Evolutionary conservation across 2,113 vertebrate species (phyloP).

Genomic region (Tichodroma muraria): DNA sequence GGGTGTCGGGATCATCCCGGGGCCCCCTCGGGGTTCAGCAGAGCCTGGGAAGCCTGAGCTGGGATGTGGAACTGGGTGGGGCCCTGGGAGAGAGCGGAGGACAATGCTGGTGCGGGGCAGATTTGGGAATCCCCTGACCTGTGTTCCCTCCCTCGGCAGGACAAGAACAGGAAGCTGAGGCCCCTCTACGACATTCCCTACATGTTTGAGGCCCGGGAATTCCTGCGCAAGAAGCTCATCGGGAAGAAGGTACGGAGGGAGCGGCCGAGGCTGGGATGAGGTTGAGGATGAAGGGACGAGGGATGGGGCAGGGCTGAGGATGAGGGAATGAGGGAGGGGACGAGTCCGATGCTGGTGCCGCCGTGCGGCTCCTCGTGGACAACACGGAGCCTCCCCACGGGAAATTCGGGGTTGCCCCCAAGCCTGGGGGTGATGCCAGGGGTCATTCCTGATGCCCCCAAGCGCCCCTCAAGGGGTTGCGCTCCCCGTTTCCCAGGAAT

Average conservation of each 20-base stretch:
- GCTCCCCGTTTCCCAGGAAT: background rate
- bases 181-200: constrained; percentile 98
- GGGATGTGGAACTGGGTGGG: fast-evolving
- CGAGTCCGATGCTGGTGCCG: fast-evolving
- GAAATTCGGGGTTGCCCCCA: fast-evolving
- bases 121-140: background rate
- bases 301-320: background rate
- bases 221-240: constrained; percentile 96
- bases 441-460: too few relatives aligned
- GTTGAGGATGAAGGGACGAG: background rate
- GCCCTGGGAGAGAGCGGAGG: too few relatives aligned
- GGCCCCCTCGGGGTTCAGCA: fast-evolving
- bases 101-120: fast-evolving
- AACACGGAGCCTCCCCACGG: fast-evolving
- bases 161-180: constrained; percentile 96
- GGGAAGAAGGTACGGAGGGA: constrained; percentile 86
- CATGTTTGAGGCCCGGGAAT: constrained; percentile 98
- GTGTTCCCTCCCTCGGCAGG: constrained; percentile 45
- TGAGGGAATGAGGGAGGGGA: background rate
- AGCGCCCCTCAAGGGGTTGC: fast-evolving
- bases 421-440: too few relatives aligned
- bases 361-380: fast-evolving
- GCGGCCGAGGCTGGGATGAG: fast-evolving
- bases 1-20: fast-evolving
- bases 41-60: background rate